phyloP scores from a whole-genome alignment of 2,797 vertebrate species.

The Sparus aurata region DNA sequence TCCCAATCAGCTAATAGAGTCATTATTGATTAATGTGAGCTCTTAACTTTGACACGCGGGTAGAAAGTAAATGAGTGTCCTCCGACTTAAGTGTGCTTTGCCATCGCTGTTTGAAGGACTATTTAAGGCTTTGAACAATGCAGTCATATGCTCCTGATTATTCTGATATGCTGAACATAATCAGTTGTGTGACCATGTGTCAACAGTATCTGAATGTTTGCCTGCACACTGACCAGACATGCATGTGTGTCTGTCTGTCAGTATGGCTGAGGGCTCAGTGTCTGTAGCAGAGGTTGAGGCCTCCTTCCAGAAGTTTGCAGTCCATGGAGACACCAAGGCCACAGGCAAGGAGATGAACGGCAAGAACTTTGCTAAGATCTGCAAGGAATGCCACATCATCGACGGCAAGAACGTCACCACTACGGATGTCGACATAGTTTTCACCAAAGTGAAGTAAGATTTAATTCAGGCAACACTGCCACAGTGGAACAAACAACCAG shows the following conservation, averaged over 20 bases:
- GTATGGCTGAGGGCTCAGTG: slow-evolving; percentile 81
- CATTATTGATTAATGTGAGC: slow-evolving; percentile 17
- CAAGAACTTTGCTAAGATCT: slow-evolving; percentile 93
- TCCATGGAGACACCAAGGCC: slow-evolving; percentile 87
- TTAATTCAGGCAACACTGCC: background rate
- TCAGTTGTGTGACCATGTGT: background rate
- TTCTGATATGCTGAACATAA: background rate
- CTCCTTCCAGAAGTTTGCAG: slow-evolving; percentile 87
- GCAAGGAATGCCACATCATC: slow-evolving; percentile 90
- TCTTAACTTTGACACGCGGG: background rate
- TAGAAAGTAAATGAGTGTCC: background rate
- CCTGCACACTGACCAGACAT: background rate
- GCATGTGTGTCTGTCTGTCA: slow-evolving; percentile 33
- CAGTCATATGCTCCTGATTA: background rate
- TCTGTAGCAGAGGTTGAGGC: slow-evolving; percentile 78
- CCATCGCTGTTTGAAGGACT: background rate
- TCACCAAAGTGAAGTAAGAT: slow-evolving; percentile 93
- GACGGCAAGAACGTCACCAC: slow-evolving; percentile 89
- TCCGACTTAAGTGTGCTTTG: background rate
- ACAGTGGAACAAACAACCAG: background rate
- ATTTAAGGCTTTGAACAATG: background rate
- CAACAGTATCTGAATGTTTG: background rate
- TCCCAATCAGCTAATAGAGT: slow-evolving; percentile 63
- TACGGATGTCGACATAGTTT: slow-evolving; percentile 90
- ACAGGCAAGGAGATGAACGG: slow-evolving; percentile 87